phyloP scores from a whole-genome alignment of 2,888 invertebrate species.

The Malachius bipustulatus region DNA sequence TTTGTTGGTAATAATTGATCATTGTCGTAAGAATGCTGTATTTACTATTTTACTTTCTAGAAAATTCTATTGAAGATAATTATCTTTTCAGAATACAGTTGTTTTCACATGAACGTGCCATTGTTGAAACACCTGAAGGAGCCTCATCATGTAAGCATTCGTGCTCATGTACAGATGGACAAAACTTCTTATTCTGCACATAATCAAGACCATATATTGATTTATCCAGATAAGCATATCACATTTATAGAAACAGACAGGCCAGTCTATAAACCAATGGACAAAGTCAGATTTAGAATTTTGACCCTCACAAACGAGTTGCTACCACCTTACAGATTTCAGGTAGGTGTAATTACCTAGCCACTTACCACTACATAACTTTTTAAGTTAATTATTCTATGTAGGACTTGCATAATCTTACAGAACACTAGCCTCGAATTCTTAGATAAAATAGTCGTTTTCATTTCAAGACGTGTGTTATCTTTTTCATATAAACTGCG shows the following conservation, averaged over 20 bases:
- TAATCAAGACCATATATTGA: slow-evolving; percentile 29
- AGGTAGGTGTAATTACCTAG: slow-evolving; percentile 15
- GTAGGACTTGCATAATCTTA: no score
- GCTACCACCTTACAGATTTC: slow-evolving; percentile 33
- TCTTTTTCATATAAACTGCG: no score
- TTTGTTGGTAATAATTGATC: background rate
- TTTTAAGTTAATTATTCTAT: no score
- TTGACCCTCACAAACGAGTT: slow-evolving; percentile 40
- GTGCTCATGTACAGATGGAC: slow-evolving; percentile 27
- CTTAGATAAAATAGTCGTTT: no score
- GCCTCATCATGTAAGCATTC: slow-evolving; percentile 28
- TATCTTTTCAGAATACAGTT: slow-evolving; percentile 28
- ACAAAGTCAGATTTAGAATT: slow-evolving; percentile 42
- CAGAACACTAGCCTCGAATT: no score
- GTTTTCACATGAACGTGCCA: slow-evolving; percentile 30
- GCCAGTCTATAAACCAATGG: slow-evolving; percentile 43
- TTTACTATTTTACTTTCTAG: no score
- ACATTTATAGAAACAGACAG: slow-evolving; percentile 47
- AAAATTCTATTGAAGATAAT: slow-evolving; percentile 1
- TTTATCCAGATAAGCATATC: slow-evolving; percentile 35
- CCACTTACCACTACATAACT: no score
- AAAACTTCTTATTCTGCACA: slow-evolving; percentile 26
- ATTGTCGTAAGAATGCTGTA: no score
- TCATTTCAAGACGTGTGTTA: no score
- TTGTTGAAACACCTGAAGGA: slow-evolving; percentile 20